Evolutionary conservation across 2,797 vertebrate genomes (phyloP).

Genomic region (Pteropus rufus): DNA sequence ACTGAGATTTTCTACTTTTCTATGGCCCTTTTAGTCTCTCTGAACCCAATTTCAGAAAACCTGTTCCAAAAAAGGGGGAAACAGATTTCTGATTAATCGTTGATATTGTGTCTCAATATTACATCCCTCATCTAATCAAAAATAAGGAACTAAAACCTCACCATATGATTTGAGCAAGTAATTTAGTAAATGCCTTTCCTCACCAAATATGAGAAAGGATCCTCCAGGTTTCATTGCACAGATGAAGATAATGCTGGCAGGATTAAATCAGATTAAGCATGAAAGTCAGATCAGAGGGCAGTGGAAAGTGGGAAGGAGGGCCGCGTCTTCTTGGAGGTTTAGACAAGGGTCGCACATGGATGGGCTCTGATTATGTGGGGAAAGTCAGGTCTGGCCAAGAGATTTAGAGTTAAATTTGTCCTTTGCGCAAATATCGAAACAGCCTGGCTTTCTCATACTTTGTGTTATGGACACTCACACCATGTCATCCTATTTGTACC

Average conservation of each 20-base stretch:
- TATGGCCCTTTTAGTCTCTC: conserved; percentile 61
- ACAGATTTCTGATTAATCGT: conserved; percentile 82
- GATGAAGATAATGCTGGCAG: conserved; percentile 88
- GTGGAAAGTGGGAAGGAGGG: conserved; percentile 82
- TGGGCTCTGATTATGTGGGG: conserved; percentile 83
- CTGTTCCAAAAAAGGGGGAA: conserved; percentile 80
- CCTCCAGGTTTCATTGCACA: conserved; percentile 89
- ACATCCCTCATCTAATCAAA: conserved; percentile 84
- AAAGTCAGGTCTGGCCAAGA: conserved; percentile 84
- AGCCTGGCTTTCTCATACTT: conserved; percentile 79
- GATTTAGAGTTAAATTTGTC: conserved; percentile 87
- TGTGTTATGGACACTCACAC: conserved; percentile 81
- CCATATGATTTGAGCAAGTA: conserved; percentile 88
- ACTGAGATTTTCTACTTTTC: conserved; percentile 54
- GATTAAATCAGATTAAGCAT: conserved; percentile 92
- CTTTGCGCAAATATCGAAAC: conserved; percentile 85
- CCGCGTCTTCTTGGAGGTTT: conserved; percentile 83
- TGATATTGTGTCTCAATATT: conserved; percentile 81
- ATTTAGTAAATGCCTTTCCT: conserved; percentile 90
- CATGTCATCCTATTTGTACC: conserved; percentile 84
- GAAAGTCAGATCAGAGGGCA: conserved; percentile 87
- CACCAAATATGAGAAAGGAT: conserved; percentile 84
- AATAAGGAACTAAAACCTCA: conserved; percentile 87
- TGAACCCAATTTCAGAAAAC: conserved; percentile 79
- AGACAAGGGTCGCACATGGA: conserved; percentile 83